A percentile compares a stretch with the other conserved stretches of the same genome.
phyloP scores from a whole-genome alignment of 1,140 invertebrate genomes.

The Aporrectodea caliginosa region DNA sequence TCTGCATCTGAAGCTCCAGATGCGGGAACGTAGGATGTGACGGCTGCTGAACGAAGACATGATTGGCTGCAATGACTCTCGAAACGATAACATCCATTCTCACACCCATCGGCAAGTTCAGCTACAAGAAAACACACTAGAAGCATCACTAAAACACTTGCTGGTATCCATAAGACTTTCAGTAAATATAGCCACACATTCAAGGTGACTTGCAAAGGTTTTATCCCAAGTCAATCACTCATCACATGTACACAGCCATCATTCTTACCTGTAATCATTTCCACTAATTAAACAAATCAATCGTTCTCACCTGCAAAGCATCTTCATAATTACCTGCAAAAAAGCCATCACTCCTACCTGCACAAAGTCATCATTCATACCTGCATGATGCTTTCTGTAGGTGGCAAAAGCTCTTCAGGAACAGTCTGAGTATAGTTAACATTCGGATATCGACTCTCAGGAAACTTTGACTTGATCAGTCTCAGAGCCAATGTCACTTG shows the following conservation, averaged over 20 bases:
- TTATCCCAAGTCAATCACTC: neutral
- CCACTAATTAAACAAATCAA: neutral
- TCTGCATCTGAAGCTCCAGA: conserved; percentile 70
- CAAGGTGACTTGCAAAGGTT: too few species aligned
- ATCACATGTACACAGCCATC: neutral
- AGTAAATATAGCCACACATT: neutral
- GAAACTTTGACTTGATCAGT: conserved; percentile 78
- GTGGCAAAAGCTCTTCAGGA: conserved; percentile 57
- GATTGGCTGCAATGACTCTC: conserved; percentile 74
- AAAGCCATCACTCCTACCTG: neutral
- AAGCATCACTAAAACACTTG: neutral
- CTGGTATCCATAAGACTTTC: too few species aligned
- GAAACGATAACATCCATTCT: conserved; percentile 86
- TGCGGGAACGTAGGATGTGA: conserved; percentile 84
- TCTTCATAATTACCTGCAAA: neutral
- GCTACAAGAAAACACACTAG: conserved; percentile 57
- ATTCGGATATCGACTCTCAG: conserved; percentile 70
- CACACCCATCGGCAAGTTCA: conserved; percentile 81
- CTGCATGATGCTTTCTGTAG: conserved; percentile 56
- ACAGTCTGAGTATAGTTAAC: conserved; percentile 70
- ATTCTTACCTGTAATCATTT: neutral
- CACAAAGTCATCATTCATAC: neutral
- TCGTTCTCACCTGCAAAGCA: neutral
- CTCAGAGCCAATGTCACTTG: conserved; percentile 75
- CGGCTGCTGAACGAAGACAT: conserved; percentile 88